Conservation (phyloP, 2,113 vertebrate species). For the Thinocorus orbignyianus region DNA sequence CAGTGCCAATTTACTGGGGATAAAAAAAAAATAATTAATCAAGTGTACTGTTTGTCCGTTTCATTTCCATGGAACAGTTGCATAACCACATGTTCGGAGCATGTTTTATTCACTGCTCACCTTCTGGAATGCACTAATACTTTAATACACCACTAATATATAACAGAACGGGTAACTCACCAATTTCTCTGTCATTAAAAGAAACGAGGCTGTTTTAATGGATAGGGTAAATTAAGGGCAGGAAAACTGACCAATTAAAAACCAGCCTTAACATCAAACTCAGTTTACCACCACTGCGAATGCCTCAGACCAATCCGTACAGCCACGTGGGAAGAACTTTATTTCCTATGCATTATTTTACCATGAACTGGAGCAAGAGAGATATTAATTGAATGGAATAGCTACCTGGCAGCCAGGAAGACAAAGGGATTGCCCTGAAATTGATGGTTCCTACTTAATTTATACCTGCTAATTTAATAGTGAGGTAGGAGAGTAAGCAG, state of each 20-base stretch:
- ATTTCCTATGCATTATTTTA: not conserved
- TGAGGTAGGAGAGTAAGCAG: not conserved
- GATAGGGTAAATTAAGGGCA: not conserved
- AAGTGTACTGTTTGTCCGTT: conserved; percentile 54
- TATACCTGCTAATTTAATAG: not conserved
- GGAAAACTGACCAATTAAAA: not conserved
- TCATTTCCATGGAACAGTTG: conserved; percentile 59
- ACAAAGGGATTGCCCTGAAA: not conserved
- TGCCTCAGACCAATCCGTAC: not conserved
- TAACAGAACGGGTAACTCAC: not conserved
- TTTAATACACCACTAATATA: conserved; percentile 27
- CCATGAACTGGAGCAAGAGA: not conserved
- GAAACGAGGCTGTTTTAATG: not conserved
- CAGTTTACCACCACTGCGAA: not conserved
- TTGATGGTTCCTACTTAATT: not conserved
- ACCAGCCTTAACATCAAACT: not conserved
- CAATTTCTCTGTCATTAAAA: not conserved
- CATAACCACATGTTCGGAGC: conserved; percentile 46
- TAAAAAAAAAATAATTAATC: conserved; percentile 15
- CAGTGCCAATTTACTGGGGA: not conserved
- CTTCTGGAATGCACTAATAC: conserved; percentile 54
- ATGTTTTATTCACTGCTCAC: conserved; percentile 47
- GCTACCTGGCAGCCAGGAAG: not conserved
- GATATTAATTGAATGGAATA: not conserved
- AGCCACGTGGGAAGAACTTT: not conserved